phyloP scores from a whole-genome alignment of 2,797 vertebrate genomes.

The Austrolebias charrua region DNA sequence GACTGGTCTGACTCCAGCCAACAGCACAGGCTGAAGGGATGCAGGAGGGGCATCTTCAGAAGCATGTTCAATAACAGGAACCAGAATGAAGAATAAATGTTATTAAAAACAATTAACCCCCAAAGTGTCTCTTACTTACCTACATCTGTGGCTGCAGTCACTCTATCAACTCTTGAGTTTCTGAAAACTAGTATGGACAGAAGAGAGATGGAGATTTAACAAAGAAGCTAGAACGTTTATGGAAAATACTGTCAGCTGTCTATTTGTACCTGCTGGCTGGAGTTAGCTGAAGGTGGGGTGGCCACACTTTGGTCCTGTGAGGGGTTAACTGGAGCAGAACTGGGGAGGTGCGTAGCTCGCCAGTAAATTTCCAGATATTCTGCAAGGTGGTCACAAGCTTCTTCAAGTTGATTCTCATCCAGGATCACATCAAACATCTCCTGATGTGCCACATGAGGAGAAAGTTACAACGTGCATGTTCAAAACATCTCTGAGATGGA shows the following conservation, averaged over 20 bases:
- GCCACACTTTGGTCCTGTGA: slow-evolving; percentile 81
- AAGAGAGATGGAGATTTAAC: slow-evolving; percentile 4
- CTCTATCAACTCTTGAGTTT: slow-evolving; percentile 85
- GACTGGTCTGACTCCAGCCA: slow-evolving; percentile 49
- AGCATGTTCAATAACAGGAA: neutral
- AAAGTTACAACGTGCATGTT: neutral
- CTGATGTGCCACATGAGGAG: slow-evolving; percentile 62
- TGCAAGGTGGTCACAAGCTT: slow-evolving; percentile 92
- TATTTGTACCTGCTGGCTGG: slow-evolving; percentile 87
- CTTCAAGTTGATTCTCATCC: slow-evolving; percentile 96
- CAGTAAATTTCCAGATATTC: slow-evolving; percentile 96
- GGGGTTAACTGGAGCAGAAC: slow-evolving; percentile 79
- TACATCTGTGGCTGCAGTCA: slow-evolving; percentile 65
- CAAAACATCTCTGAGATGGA: neutral
- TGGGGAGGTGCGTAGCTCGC: slow-evolving; percentile 91
- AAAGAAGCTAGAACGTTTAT: neutral
- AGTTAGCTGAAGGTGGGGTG: slow-evolving; percentile 87
- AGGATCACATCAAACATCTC: slow-evolving; percentile 96
- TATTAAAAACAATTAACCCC: neutral
- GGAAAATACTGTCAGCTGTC: neutral
- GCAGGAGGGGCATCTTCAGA: neutral
- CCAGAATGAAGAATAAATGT: neutral
- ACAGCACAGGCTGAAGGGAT: slow-evolving; percentile 69
- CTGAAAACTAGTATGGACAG: slow-evolving; percentile 75
- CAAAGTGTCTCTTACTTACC: slow-evolving; percentile 48